Conservation (phyloP, 2,888 invertebrate species). For the Andrena fulva region DNA sequence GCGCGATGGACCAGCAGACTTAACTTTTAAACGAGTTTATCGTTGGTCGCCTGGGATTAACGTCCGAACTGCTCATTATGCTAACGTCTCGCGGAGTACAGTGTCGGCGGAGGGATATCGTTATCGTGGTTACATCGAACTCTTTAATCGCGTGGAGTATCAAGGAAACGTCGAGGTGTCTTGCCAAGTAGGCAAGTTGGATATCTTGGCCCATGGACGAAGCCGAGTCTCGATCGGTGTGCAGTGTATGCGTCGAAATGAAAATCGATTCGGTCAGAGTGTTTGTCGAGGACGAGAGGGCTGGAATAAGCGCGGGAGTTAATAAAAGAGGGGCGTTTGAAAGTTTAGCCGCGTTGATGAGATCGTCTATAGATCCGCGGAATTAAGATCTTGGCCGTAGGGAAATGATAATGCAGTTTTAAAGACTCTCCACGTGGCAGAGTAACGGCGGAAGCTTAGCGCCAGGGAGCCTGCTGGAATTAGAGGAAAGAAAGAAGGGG, state of each 20-base stretch:
- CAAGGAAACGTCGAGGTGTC: background rate
- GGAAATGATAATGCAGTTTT: slow-evolving; percentile 68
- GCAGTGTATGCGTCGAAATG: slow-evolving; percentile 12
- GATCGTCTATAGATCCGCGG: slow-evolving; percentile 60
- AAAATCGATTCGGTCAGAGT: slow-evolving; percentile 50
- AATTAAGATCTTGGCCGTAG: slow-evolving; percentile 61
- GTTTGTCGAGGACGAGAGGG: background rate
- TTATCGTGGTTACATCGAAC: background rate
- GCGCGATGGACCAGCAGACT: background rate
- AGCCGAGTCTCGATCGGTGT: background rate
- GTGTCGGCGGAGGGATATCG: slow-evolving; percentile 12
- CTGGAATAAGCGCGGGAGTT: slow-evolving; percentile 48
- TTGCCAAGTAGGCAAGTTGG: background rate
- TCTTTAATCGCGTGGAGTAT: slow-evolving; percentile 18
- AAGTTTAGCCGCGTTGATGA: slow-evolving; percentile 64
- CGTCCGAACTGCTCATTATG: slow-evolving; percentile 8
- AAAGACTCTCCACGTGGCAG: slow-evolving; percentile 53
- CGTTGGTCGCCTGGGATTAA: background rate
- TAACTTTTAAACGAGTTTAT: slow-evolving; percentile 20
- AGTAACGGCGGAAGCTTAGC: slow-evolving; percentile 27
- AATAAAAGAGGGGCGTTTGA: slow-evolving; percentile 60
- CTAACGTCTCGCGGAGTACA: slow-evolving; percentile 4
- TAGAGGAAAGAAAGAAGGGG: slow-evolving; percentile 22
- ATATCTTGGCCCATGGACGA: background rate
- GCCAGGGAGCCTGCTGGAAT: slow-evolving; percentile 50